A percentile compares a stretch with the other conserved stretches of the same genome.
These are phyloP conservation scores for Hypselothyrea guttata DNA, from an alignment of 2,888 invertebrate species.

Conservation along the genomic window DNA sequence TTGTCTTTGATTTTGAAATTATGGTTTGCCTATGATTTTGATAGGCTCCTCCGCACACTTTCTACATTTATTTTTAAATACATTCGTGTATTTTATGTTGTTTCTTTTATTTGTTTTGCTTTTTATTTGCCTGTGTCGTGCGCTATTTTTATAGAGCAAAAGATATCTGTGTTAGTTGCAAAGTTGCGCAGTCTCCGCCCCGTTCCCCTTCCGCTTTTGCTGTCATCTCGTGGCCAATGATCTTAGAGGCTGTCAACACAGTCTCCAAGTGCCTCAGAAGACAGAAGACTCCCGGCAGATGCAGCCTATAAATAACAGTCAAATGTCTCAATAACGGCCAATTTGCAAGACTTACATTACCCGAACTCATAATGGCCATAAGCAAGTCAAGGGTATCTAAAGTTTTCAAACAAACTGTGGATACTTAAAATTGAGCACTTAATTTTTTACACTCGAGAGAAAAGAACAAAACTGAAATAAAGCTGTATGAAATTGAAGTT, in stretches of 20 bases:
- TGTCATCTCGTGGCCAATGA: slow-evolving; percentile 61
- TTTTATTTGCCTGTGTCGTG: slow-evolving; percentile 32
- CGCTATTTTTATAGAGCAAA: slow-evolving; percentile 56
- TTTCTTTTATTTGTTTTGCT: slow-evolving; percentile 13
- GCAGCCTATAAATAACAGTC: slow-evolving; percentile 65
- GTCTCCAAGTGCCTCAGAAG: slow-evolving; percentile 1
- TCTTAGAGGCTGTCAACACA: slow-evolving; percentile 63
- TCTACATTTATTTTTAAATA: slow-evolving; percentile 22
- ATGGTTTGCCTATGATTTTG: slow-evolving; percentile 7
- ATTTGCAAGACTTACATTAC: slow-evolving; percentile 29
- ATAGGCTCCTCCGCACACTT: slow-evolving; percentile 1
- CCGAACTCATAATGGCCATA: too few relatives aligned
- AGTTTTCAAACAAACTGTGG: too few relatives aligned
- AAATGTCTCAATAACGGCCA: slow-evolving; percentile 66
- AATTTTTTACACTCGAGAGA: too few relatives aligned
- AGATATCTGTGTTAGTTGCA: slow-evolving; percentile 46
- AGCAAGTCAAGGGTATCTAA: too few relatives aligned
- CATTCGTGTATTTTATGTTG: slow-evolving; percentile 20
- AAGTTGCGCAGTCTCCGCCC: slow-evolving; percentile 56
- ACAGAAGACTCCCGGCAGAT: slow-evolving; percentile 28
- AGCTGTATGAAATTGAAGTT: too few relatives aligned
- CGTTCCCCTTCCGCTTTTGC: slow-evolving; percentile 3
- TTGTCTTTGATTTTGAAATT: slow-evolving; percentile 3
- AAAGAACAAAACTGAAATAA: too few relatives aligned
- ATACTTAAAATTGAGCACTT: too few relatives aligned